Conservation (phyloP, 2,888 invertebrate genomes). For the Papilio elwesi region DNA sequence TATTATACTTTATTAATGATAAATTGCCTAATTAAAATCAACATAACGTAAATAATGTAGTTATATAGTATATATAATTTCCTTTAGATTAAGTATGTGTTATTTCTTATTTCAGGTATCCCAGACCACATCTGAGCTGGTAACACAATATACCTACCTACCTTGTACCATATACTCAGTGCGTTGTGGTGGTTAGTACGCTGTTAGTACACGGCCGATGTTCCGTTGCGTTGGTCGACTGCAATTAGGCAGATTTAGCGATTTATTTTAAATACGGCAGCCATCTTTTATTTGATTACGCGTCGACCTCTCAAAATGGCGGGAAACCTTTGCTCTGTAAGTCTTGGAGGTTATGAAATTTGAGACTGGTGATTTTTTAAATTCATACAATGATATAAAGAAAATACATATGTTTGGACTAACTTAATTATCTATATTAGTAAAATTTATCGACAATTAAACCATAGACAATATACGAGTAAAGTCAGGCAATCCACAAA, state of each 20-base stretch:
- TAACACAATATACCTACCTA: conserved; percentile 48
- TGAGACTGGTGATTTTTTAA: neutral
- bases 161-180: conserved; percentile 68
- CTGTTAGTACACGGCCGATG: neutral
- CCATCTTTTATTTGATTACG: conserved; percentile 26
- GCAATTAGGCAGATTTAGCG: conserved; percentile 29
- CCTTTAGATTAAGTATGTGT: too few relatives aligned
- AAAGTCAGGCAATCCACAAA: too few relatives aligned
- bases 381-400: neutral
- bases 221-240: conserved; percentile 33
- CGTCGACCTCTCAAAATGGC: conserved; percentile 13
- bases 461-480: neutral
- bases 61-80: too few relatives aligned
- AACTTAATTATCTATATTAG: neutral
- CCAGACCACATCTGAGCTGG: conserved; percentile 11
- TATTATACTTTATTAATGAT: too few relatives aligned
- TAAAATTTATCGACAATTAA: neutral
- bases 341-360: conserved; percentile 4
- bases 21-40: too few relatives aligned
- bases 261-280: conserved; percentile 34
- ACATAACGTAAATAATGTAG: too few relatives aligned
- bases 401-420: neutral
- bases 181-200: conserved; percentile 62
- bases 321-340: conserved; percentile 22
- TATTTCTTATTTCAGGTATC: conserved; percentile 15